These are phyloP conservation scores for Psylliodes chrysocephalus DNA, from an alignment of 2,888 invertebrate genomes.

Conservation along the genomic window DNA sequence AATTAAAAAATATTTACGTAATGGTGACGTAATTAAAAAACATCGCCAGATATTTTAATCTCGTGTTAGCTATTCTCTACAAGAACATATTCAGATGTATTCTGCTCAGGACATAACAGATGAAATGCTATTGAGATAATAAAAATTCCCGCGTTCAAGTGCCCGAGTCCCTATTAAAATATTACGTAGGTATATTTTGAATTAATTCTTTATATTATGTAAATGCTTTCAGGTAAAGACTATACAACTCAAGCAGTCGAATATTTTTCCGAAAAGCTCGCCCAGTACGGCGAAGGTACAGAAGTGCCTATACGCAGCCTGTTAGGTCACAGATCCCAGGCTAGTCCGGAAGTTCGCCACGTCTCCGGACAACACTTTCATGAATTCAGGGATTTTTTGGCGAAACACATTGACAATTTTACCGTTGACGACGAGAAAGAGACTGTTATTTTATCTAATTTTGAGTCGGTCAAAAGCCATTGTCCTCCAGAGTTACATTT, in stretches of 20 bases:
- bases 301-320: slow-evolving; percentile 98
- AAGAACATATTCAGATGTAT: too few species aligned
- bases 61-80: too few species aligned
- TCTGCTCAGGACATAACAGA: too few species aligned
- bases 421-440: slow-evolving; percentile 82
- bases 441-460: slow-evolving; percentile 79
- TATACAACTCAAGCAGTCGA: slow-evolving; percentile 97
- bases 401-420: slow-evolving; percentile 86
- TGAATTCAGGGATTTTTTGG: slow-evolving; percentile 88
- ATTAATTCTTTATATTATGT: too few species aligned
- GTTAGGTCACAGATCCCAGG: slow-evolving; percentile 94
- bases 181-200: too few species aligned
- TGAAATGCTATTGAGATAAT: too few species aligned
- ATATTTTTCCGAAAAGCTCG: slow-evolving; percentile 94
- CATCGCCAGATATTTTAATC: too few species aligned
- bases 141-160: too few species aligned
- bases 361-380: slow-evolving; percentile 94
- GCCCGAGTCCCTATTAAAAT: too few species aligned
- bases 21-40: too few species aligned
- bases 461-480: slow-evolving; percentile 61
- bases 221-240: slow-evolving; percentile 77
- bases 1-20: too few species aligned
- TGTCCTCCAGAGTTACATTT: slow-evolving; percentile 76
- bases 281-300: slow-evolving; percentile 94
- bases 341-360: slow-evolving; percentile 95